A percentile compares a stretch with the other conserved stretches of the same genome.
phyloP scores from a whole-genome alignment of 2,888 invertebrate genomes.

The Calameuta idolon region DNA sequence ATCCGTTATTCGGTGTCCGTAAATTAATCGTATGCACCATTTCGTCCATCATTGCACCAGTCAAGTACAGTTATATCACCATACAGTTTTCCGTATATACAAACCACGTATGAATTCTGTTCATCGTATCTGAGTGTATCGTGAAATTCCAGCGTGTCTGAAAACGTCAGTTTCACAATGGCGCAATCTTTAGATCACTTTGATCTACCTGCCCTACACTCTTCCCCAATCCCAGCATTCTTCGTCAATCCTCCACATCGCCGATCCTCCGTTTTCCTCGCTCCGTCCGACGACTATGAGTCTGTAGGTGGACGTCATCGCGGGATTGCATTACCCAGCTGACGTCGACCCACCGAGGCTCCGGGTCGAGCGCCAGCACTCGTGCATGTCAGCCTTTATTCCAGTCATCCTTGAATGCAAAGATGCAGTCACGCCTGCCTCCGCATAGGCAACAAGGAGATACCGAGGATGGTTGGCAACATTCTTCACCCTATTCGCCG shows the following conservation, averaged over 20 bases:
- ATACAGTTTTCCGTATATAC: not conserved
- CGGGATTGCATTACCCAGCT: not conserved
- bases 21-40: too few relatives aligned
- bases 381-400: slow-evolving; percentile 32
- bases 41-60: too few relatives aligned
- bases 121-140: not conserved
- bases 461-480: slow-evolving; percentile 27
- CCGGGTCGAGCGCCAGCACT: slow-evolving; percentile 27
- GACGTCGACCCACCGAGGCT: slow-evolving; percentile 9
- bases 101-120: not conserved
- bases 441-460: slow-evolving; percentile 31
- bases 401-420: slow-evolving; percentile 47
- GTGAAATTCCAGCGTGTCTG: not conserved
- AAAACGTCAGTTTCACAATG: not conserved
- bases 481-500: not conserved
- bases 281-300: not conserved
- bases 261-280: not conserved
- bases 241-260: not conserved
- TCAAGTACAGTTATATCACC: not conserved
- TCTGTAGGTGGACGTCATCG: not conserved
- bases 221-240: not conserved
- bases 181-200: not conserved
- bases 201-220: not conserved
- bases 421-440: slow-evolving; percentile 37
- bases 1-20: not conserved